These are phyloP conservation scores for Uria lomvia DNA, from an alignment of 2,113 vertebrate genomes.

Conservation along the genomic window DNA sequence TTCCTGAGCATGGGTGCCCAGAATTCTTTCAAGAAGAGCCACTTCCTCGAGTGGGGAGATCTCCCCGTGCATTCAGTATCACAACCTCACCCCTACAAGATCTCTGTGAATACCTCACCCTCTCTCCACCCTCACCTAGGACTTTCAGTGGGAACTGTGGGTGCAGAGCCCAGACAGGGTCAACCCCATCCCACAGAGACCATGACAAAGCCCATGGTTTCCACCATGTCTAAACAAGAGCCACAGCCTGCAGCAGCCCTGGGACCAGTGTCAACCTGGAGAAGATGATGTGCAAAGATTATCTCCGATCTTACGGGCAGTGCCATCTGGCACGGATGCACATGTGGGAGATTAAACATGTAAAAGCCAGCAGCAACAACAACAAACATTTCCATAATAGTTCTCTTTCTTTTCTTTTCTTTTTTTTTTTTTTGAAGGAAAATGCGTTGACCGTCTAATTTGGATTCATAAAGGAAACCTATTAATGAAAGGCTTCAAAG, in stretches of 20 bases:
- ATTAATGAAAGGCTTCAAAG: slow-evolving; percentile 68
- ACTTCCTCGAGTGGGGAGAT: not conserved
- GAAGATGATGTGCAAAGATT: not conserved
- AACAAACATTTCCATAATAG: slow-evolving; percentile 50
- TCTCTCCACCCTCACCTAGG: not conserved
- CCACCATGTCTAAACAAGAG: not conserved
- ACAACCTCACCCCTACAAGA: not conserved
- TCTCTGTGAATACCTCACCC: not conserved
- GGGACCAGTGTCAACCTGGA: not conserved
- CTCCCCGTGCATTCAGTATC: not conserved
- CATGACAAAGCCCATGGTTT: not conserved
- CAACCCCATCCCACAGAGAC: not conserved
- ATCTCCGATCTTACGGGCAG: not conserved
- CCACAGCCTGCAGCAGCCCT: not conserved
- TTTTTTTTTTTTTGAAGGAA: not conserved
- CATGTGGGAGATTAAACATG: slow-evolving; percentile 46
- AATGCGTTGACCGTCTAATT: slow-evolving; percentile 41
- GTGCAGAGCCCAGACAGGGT: not conserved
- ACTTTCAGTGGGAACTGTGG: not conserved
- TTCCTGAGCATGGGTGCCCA: not conserved
- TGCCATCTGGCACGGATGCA: slow-evolving; percentile 54
- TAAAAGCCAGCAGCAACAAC: slow-evolving; percentile 21
- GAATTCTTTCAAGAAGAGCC: not conserved
- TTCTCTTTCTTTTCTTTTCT: not conserved
- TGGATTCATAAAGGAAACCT: slow-evolving; percentile 69